A percentile compares a stretch with the other conserved stretches of the same genome.
phyloP scores from a whole-genome alignment of 35 echinoderm and acorn worm species.

The Apostichopus californicus region DNA sequence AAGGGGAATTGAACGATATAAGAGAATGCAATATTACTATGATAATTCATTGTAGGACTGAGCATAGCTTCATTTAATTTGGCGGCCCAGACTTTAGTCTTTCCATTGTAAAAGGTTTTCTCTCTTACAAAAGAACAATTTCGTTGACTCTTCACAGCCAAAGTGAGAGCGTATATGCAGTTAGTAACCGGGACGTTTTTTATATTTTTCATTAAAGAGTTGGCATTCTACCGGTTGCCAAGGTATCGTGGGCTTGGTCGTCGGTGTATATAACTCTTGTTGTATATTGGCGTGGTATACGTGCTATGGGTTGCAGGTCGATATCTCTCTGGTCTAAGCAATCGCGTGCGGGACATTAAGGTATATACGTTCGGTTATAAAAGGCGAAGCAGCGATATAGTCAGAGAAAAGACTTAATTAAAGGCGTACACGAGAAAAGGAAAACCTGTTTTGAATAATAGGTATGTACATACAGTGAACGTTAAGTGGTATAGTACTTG shows the following conservation, averaged over 20 bases:
- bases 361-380: not conserved
- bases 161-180: too few species aligned
- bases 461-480: too few species aligned
- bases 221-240: constrained; percentile 34
- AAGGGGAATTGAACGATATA: not conserved
- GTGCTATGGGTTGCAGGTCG: constrained; percentile 6
- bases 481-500: too few species aligned
- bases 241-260: constrained; percentile 21
- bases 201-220: not conserved
- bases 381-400: not conserved
- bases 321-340: constrained; percentile 19
- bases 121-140: not conserved
- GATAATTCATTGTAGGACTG: not conserved
- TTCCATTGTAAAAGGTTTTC: not conserved
- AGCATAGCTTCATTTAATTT: not conserved
- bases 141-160: too few species aligned
- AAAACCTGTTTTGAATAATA: not conserved
- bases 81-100: not conserved
- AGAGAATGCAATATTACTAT: not conserved
- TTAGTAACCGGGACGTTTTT: not conserved
- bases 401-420: constrained; percentile 17
- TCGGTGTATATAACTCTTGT: constrained; percentile 11
- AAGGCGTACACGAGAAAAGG: constrained; percentile 28
- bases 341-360: constrained; percentile 57
- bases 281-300: constrained; percentile 30